Conservation (phyloP, 2,888 invertebrate genomes). For the Subacronicta megacephala region DNA sequence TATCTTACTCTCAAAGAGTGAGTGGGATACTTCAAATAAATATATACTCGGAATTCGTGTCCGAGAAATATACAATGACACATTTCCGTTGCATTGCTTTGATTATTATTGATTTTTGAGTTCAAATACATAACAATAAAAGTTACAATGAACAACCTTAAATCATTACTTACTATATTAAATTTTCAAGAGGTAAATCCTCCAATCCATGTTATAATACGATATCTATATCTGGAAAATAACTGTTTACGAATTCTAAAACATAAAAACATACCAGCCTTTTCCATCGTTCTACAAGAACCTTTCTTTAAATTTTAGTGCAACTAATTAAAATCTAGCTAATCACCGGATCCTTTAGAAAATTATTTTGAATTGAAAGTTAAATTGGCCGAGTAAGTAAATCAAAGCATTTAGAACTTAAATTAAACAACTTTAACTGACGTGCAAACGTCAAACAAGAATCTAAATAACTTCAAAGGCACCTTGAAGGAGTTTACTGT, state of each 20-base stretch:
- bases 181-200: no score
- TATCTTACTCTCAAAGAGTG: no score
- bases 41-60: slow-evolving; percentile 8
- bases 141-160: no score
- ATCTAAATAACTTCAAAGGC: slow-evolving; percentile 41
- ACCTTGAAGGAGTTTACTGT: slow-evolving; percentile 35
- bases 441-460: slow-evolving; percentile 54
- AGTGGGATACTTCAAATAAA: no score
- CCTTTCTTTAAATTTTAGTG: neutral
- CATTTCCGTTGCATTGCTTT: slow-evolving; percentile 21
- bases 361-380: slow-evolving; percentile 52
- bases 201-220: no score
- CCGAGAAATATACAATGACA: slow-evolving; percentile 28
- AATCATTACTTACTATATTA: no score
- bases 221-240: no score
- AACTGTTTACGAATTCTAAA: no score
- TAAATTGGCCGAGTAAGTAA: slow-evolving; percentile 53
- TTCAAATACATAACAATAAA: no score
- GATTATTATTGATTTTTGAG: slow-evolving; percentile 24
- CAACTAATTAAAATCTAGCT: slow-evolving; percentile 27
- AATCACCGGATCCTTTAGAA: slow-evolving; percentile 29
- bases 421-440: slow-evolving; percentile 50
- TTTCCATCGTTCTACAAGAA: neutral
- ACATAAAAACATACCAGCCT: no score
- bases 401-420: slow-evolving; percentile 50